Base-by-base conservation (phyloP, 2,113 vertebrate species). In the Poeciliopsis prolifica region DNA sequence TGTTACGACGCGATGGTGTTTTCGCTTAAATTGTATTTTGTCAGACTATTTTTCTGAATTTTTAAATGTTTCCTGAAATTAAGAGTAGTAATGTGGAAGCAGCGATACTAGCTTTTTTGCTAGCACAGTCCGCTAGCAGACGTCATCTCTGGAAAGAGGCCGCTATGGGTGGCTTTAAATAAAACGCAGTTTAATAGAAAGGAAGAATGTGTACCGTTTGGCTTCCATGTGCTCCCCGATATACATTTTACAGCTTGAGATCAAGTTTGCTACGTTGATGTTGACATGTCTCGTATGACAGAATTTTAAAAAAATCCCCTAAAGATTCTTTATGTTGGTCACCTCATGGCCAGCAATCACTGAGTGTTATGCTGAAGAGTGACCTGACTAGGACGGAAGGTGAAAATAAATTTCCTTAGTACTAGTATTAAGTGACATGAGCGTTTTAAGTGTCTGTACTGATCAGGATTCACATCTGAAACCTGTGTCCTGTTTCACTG, bases 101-200 rank as follows among this genome's bases (percentile, higher is more conserved):
- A 37, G 42, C 29, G 9, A 26, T 44, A 65, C 62, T 83, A 81
- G 72, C 83, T 60, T 44, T 51, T 42, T 54, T 64, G 85, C 90
- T 81, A 78, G 72, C 22, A 54, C 70, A 33, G 61, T 14, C 63
- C 17, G 80, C 72, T 88, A 89, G 87, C 29, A 89, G 88, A 91
- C 92, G 91, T 93, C 89, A 92, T 91, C 48, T 88, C 54, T 81
- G 61, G 68, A 68, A 61, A 79, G 81, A 91, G 91, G 92, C 89
- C 91, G 84, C 87, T 71, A 85, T 89, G 83, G 79, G 48, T 85
- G 71, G 71, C 85, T 89, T 77, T 72, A 72, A 75, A 73, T 74
- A 19, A 82, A 87, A 61, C 81, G 77, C 84, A 87, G 74, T 77
- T 82, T 90, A 85, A 72, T 81, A n/a, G 31, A 61, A 72, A 72